Evolutionary conservation across 2,888 invertebrate genomes (phyloP).

Genomic region (Lepas anatifera): DNA sequence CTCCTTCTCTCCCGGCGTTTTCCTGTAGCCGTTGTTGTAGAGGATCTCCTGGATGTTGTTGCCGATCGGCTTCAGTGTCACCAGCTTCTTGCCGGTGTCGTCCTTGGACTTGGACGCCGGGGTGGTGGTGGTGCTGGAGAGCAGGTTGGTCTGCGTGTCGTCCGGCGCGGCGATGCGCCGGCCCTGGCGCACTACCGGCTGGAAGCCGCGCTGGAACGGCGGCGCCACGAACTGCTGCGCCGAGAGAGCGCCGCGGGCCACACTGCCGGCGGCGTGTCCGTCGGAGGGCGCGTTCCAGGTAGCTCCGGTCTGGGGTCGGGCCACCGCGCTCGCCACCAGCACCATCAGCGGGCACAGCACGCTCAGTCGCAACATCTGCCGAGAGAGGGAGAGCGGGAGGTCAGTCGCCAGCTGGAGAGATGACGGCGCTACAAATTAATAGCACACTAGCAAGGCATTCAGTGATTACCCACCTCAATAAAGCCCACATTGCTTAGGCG

Average conservation of each 20-base stretch:
- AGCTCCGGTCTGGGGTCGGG: not conserved
- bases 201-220: not conserved
- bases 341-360: not conserved
- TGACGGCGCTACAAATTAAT: too few species aligned
- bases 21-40: slow-evolving; percentile 4
- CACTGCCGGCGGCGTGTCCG: not conserved
- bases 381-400: not conserved
- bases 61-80: slow-evolving; percentile 9
- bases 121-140: not conserved
- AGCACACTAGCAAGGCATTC: too few species aligned
- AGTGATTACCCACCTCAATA: too few species aligned
- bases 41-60: slow-evolving; percentile 14
- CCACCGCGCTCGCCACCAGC: not conserved
- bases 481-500: too few species aligned
- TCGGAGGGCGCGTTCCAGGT: not conserved
- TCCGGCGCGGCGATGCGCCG: not conserved
- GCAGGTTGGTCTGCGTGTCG: slow-evolving; percentile 11
- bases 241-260: slow-evolving; percentile 21
- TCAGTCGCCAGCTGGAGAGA: not conserved
- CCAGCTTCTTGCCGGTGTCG: not conserved
- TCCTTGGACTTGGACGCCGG: too few species aligned
- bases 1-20: not conserved
- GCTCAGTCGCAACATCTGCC: not conserved
- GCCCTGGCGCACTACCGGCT: slow-evolving; percentile 6
- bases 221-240: slow-evolving; percentile 29